Evolutionary conservation across 2,797 vertebrate genomes (phyloP), one percentile per base, ranked within the genome.

Genomic region (Tiaroga cobitis): DNA sequence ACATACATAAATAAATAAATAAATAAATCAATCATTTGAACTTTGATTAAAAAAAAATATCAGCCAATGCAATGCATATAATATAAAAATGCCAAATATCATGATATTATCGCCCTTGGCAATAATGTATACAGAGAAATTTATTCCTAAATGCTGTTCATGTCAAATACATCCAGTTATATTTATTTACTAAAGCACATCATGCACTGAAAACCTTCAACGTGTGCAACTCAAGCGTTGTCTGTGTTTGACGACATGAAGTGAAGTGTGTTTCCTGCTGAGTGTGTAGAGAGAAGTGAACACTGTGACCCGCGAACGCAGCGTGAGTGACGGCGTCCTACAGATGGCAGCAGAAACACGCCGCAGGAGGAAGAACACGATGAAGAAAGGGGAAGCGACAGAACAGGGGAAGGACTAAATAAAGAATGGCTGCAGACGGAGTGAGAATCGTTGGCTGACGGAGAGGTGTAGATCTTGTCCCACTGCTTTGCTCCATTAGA

Each of bases 401-500:
- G 9, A 63, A 21, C 19, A 82, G 34, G 39, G 54, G 68, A 46
- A 77, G 83, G 21, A 16, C 49, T 59, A 54, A 85, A 41, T 56
- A 29, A 63, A n/a, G 46, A 8, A 29, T 15, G 34, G 18, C 54
- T 67, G n/a, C 13, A 49, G 75, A 65, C 13, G 16, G 41, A 29
- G 61, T 49, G 65, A 65, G 63, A 65, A 65, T 32, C 63, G 16
- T 92, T 92, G 83, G 88, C 92, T 93, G 93, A 94, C 90, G 92
- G 92, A 91, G 87, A 86, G 26, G 43, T 86, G 84, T 84, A 80
- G 87, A 68, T 88, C 76, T 86, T 86, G 54, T 86, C 84, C 51
- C 78, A 41, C 74, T 80, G 76, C 61, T 85, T 51, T 43, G 81
- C 84, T 76, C 63, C 63, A 84, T 69, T n/a, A 81, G 80, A 70